phyloP scores from a whole-genome alignment of 2,888 invertebrate species.

The Oasisia sp. region DNA sequence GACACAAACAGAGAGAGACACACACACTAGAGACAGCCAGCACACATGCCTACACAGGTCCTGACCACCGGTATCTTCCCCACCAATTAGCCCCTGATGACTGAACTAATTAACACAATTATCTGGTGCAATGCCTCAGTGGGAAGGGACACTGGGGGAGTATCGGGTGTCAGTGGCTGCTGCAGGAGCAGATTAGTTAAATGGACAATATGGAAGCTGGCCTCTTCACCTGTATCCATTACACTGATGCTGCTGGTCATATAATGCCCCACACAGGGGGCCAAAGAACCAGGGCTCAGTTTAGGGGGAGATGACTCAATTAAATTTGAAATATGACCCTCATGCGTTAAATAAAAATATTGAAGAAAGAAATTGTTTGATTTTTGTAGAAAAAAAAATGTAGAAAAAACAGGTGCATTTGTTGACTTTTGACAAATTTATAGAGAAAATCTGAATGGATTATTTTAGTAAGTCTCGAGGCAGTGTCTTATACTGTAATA shows the following conservation, averaged over 20 bases:
- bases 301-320: neutral
- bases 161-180: neutral
- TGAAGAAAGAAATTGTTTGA: neutral
- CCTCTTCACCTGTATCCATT: neutral
- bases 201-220: neutral
- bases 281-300: neutral
- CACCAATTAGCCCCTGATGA: slow-evolving; percentile 2
- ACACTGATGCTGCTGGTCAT: neutral
- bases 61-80: neutral
- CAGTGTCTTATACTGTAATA: neutral
- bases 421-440: neutral
- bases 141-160: neutral
- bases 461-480: neutral
- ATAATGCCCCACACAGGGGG: neutral
- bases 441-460: neutral
- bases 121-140: slow-evolving; percentile 6
- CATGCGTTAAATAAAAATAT: neutral
- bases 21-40: neutral
- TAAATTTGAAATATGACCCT: neutral
- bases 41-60: neutral
- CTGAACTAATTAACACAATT: slow-evolving; percentile 17
- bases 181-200: neutral
- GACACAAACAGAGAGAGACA: neutral
- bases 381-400: neutral
- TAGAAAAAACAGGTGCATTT: neutral